Evolutionary conservation across 1,140 invertebrate species (phyloP).

Genomic region (Leptestheria dahalacensis): DNA sequence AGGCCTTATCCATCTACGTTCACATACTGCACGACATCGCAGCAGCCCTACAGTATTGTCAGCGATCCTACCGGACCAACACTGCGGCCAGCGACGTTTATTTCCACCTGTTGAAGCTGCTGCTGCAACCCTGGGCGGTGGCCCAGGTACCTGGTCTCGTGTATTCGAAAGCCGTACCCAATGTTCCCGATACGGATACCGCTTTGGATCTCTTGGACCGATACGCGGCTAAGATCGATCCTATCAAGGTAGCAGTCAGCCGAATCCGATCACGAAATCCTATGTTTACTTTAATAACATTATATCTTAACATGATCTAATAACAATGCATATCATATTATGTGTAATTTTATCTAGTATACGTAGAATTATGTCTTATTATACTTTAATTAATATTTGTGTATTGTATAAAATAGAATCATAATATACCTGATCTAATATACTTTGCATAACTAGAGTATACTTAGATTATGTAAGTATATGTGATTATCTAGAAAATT

Average conservation of each 20-base stretch:
- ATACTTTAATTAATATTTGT: too few relatives aligned
- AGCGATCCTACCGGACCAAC: conserved; percentile 31
- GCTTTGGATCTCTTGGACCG: conserved; percentile 63
- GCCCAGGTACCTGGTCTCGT: conserved; percentile 28
- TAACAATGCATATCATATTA: too few relatives aligned
- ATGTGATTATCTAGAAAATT: too few relatives aligned
- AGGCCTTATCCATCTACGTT: conserved; percentile 83
- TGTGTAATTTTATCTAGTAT: too few relatives aligned
- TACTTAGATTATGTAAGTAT: too few relatives aligned
- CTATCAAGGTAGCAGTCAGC: conserved; percentile 48
- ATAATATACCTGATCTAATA: too few relatives aligned
- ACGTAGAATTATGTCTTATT: too few relatives aligned
- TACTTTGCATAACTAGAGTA: too few relatives aligned
- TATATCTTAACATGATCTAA: too few relatives aligned
- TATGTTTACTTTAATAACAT: too few relatives aligned
- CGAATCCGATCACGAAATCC: too few relatives aligned
- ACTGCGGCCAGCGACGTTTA: conserved; percentile 25
- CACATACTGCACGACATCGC: conserved; percentile 59
- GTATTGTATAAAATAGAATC: too few relatives aligned
- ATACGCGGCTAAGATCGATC: conserved; percentile 66
- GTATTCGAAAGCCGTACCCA: conserved; percentile 27
- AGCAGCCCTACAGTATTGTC: conserved; percentile 72
- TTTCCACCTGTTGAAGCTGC: conserved; percentile 38
- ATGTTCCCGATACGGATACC: conserved; percentile 52
- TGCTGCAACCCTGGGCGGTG: conserved; percentile 38